A percentile compares a stretch with the other conserved stretches of the same genome.
Conservation (phyloP, 2,113 vertebrate species). For the Platysteira castanea region DNA sequence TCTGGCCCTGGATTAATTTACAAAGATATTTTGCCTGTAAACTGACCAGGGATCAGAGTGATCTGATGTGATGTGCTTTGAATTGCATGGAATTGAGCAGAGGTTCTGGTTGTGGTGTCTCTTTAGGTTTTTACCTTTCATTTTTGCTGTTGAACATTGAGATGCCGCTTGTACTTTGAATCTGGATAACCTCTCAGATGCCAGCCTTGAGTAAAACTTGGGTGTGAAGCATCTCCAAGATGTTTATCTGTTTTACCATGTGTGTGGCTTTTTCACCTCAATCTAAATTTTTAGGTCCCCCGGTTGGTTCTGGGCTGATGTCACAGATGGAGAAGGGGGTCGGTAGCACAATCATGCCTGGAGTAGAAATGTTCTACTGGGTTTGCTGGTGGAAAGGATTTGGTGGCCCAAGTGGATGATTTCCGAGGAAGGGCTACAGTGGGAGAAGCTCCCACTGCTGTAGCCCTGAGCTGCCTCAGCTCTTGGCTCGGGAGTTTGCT, state of each 20-base stretch:
- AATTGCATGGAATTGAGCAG: neutral
- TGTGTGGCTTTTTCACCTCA: neutral
- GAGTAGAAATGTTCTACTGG: neutral
- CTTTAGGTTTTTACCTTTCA: neutral
- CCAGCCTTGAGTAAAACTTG: neutral
- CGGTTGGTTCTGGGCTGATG: neutral
- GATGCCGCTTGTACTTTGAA: neutral
- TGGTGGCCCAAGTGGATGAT: neutral
- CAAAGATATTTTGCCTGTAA: neutral
- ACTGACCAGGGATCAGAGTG: neutral
- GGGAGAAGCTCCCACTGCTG: neutral
- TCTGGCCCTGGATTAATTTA: neutral
- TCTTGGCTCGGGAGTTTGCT: neutral
- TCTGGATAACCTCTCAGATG: neutral
- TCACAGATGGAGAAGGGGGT: neutral
- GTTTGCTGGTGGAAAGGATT: neutral
- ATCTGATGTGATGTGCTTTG: neutral
- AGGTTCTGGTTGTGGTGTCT: neutral
- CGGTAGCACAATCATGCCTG: accelerated
- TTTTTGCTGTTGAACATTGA: neutral
- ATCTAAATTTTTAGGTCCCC: neutral
- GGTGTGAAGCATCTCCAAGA: accelerated
- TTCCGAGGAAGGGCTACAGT: neutral
- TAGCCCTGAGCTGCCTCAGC: neutral
- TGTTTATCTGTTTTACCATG: neutral